phyloP scores from a whole-genome alignment of 2,797 vertebrate species.

The Cheirogaleus major region DNA sequence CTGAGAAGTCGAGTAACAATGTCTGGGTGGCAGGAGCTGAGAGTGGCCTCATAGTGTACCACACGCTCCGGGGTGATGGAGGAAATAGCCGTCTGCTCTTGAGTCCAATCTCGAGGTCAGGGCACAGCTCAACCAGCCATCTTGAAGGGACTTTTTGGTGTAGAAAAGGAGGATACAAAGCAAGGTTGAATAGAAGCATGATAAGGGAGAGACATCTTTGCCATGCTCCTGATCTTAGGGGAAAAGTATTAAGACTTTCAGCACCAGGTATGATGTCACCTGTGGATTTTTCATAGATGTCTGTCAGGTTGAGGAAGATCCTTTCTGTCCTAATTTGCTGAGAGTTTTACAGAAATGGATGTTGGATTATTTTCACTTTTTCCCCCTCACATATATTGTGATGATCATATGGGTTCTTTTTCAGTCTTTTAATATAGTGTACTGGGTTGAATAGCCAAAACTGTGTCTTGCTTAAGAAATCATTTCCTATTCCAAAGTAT shows the following conservation, averaged over 20 bases:
- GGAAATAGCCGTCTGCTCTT: neutral
- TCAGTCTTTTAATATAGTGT: neutral
- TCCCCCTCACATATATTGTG: neutral
- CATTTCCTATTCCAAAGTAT: neutral
- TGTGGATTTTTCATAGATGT: neutral
- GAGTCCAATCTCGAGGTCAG: neutral
- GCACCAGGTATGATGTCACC: neutral
- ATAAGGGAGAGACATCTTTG: neutral
- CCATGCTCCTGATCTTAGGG: neutral
- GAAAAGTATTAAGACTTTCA: neutral
- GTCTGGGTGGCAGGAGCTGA: neutral
- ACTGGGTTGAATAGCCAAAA: neutral
- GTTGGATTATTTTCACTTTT: neutral
- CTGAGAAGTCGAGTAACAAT: neutral
- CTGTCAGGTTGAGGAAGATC: neutral
- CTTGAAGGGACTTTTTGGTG: neutral
- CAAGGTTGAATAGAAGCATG: neutral
- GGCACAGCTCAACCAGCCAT: neutral
- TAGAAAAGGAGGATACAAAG: neutral
- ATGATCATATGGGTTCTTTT: neutral
- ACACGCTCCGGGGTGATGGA: too few relatives aligned
- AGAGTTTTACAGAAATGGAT: neutral
- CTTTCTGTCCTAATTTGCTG: neutral
- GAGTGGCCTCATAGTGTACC: neutral
- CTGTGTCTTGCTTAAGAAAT: neutral